Base-by-base conservation (phyloP, 2,113 vertebrate genomes). In the Forbesichthys papilliferus region DNA sequence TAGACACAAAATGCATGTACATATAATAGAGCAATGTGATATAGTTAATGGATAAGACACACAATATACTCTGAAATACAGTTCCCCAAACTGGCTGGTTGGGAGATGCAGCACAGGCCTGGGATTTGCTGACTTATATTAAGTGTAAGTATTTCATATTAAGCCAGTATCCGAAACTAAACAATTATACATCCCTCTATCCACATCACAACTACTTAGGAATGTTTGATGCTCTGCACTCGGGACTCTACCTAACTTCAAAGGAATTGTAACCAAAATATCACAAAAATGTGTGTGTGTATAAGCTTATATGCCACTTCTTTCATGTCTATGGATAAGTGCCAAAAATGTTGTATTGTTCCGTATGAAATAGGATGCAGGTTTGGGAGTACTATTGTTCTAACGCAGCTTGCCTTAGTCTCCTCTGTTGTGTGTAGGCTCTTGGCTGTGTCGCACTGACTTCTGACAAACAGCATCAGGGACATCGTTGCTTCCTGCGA, bases 401-500 rank as follows among this genome's bases (percentile, higher is more conserved):
- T 89, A 80, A 88, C 90, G 88, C 86, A 71, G 85, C 83, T 86
- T 79, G 81, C 83, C 78, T 83, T 75, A 89, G 83, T 84, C 88
- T 84, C 79, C 69, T 78, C 72, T 78, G 76, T 78, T 82, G 82
- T 80, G 67, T 62, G 73, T 81, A 82, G 85, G 74, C 86, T 83
- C 59, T 16, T 61, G 16, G 69, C 82, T 81, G 72, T 79, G 75
- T 76, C 69, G 64, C 74, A 64, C 83, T 81, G 75, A 87, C 81
- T 91, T 90, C 81, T 90, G 84, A 90, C 85, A 84, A 91, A 87
- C 86, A 85, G 78, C 85, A 84, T 90, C 77, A 84, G 84, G 79
- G 87, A 88, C 65, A 47, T 72, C 61, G 69, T 73, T 89, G 91
- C 88, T 85, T 90, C 90, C 89, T 87, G 72, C 7, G 81, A 85